A percentile compares a stretch with the other conserved stretches of the same genome.
These are phyloP conservation scores for Eilema griseolum DNA, from an alignment of 2,888 invertebrate species.

Conservation along the genomic window DNA sequence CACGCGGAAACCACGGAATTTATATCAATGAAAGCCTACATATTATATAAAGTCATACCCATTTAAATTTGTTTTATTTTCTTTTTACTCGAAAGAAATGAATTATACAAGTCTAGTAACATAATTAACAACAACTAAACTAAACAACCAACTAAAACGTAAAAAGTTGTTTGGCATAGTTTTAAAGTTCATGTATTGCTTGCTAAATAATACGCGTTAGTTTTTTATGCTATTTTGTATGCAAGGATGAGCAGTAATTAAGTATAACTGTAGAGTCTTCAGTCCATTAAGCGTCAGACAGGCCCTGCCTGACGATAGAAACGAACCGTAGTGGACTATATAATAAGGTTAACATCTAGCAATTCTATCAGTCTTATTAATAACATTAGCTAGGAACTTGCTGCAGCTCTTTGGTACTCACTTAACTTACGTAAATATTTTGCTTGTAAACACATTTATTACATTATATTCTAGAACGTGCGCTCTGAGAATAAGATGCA, in stretches of 20 bases:
- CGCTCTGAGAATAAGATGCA: constrained; percentile 4
- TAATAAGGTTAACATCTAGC: constrained; percentile 77
- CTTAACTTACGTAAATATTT: constrained; percentile 41
- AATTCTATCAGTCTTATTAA: constrained; percentile 74
- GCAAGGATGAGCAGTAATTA: constrained; percentile 20
- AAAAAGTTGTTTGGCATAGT: too few relatives aligned
- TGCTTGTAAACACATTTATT: constrained; percentile 48
- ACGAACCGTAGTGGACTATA: constrained; percentile 65
- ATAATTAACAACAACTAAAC: background rate
- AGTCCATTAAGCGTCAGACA: constrained; percentile 65
- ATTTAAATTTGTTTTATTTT: too few relatives aligned
- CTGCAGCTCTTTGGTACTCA: constrained; percentile 43
- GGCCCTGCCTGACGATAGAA: constrained; percentile 63
- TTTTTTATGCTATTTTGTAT: background rate
- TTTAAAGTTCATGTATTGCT: background rate
- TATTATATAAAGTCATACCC: too few relatives aligned
- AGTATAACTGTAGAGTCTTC: constrained; percentile 55
- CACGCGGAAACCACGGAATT: too few relatives aligned
- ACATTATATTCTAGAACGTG: constrained; percentile 23
- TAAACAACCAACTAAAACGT: background rate
- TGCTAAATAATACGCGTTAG: background rate
- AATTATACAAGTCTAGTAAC: too few relatives aligned
- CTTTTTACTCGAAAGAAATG: too few relatives aligned
- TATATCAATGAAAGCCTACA: too few relatives aligned
- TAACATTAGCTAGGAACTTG: constrained; percentile 65